Evolutionary conservation across 2,888 invertebrate species (phyloP).

Genomic region (Oconnorella tubifera): DNA sequence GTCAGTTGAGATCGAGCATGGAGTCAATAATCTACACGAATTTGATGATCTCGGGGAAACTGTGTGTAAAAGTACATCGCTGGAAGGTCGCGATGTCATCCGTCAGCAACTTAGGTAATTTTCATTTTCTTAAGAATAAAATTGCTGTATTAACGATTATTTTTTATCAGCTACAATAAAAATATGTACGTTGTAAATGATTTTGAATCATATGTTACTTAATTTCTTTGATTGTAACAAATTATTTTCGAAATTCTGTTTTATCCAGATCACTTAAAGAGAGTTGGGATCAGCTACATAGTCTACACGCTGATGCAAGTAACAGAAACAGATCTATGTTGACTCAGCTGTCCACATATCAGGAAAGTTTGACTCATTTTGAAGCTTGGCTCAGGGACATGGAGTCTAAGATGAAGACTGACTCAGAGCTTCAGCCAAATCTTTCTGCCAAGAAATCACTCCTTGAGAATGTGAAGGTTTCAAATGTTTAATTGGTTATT

Average conservation of each 20-base stretch:
- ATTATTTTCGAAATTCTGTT: no score
- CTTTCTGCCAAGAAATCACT: conserved; percentile 87
- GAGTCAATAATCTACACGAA: conserved; percentile 61
- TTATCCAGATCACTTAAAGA: conserved; percentile 72
- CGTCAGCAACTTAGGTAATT: conserved; percentile 63
- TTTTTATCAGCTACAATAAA: no score
- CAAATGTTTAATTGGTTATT: conserved; percentile 1
- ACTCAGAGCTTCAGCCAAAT: conserved; percentile 78
- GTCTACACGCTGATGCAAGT: conserved; percentile 77
- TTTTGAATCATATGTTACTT: no score
- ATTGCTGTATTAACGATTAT: no score
- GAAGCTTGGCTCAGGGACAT: conserved; percentile 74
- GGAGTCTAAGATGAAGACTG: conserved; percentile 71
- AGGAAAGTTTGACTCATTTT: conserved; percentile 77
- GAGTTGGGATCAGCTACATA: conserved; percentile 82
- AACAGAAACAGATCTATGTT: conserved; percentile 74
- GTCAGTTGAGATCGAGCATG: conserved; percentile 9
- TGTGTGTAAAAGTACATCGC: conserved; percentile 83
- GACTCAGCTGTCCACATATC: conserved; percentile 88
- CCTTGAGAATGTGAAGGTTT: conserved; percentile 41
- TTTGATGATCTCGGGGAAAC: conserved; percentile 79
- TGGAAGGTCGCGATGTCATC: conserved; percentile 82
- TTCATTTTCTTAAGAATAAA: no score
- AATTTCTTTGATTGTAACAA: no score
- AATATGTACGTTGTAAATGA: no score